Base-by-base conservation (phyloP, 2,797 vertebrate genomes). In the Enteromius fasciolatus region DNA sequence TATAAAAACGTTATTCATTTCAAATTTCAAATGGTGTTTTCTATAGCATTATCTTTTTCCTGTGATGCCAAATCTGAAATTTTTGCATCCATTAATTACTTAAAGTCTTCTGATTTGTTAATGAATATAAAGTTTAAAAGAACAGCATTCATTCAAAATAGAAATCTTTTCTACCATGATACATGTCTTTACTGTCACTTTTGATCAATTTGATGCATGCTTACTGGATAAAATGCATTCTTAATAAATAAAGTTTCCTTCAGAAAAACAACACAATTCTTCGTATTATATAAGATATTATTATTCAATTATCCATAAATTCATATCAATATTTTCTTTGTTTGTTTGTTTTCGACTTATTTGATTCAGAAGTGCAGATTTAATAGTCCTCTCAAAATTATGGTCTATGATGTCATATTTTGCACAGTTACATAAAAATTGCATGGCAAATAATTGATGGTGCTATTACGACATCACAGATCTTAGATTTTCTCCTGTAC, bases 381-480 rank as follows among this genome's bases (percentile, higher is more conserved):
- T 23, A 57, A 57, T 57, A 57, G n/a, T 57, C 18, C 2, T 33
- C 41, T 66, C 33, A 50, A 36, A 67, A 4, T 36, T 67, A 52
- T 77, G 12, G 46, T 39, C 25, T 78, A 36, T 54, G 63, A 67
- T 67, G 4, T 67, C 31, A 39, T 52, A n/a, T 20, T n/a, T 73
- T 33, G 10, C n/a, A 68, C 39, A 63, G 74, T 18, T 61, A 6
- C 33, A 59, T 76, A n/a, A 20, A 76, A 63, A 36, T 23, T 23
- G 44, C 6, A 66, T 2, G 4, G 8, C 11, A 50, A 78, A 66
- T 78, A 17, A 17, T 50, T 17, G 9, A 78, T 52, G 31, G 44
- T 52, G 44, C 4, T 36, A 39, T 75, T 48, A 50, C 64, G 18
- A 46, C 41, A 28, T 50, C 41, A 77, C 59, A 20, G 10, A 64